These are phyloP conservation scores for Erebia ligea DNA, from an alignment of 2,888 invertebrate genomes.

Conservation along the genomic window DNA sequence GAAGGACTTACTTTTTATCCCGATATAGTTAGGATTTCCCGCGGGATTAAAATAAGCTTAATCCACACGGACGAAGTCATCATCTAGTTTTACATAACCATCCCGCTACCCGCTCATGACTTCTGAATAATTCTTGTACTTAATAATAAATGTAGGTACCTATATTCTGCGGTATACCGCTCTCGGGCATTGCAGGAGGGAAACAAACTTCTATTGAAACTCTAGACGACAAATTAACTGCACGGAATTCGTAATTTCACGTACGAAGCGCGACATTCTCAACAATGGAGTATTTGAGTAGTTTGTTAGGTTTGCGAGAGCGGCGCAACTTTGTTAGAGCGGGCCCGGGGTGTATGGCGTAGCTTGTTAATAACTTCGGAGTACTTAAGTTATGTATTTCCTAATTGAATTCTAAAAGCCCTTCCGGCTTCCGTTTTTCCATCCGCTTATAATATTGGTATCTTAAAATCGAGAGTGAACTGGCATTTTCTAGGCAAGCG, in stretches of 20 bases:
- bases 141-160: too few species aligned
- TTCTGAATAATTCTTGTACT: too few species aligned
- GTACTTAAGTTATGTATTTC: conserved; percentile 2
- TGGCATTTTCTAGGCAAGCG: too few species aligned
- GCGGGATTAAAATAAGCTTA: too few species aligned
- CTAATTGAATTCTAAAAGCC: neutral
- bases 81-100: too few species aligned
- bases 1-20: too few species aligned
- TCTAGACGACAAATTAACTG: conserved; percentile 40
- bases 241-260: conserved; percentile 36
- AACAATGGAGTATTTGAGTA: conserved; percentile 30
- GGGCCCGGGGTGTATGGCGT: neutral
- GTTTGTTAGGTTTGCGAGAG: conserved; percentile 23
- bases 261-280: conserved; percentile 28
- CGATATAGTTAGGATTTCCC: too few species aligned
- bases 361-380: conserved; percentile 16
- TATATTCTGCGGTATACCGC: neutral
- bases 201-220: conserved; percentile 33
- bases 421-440: neutral
- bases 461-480: too few species aligned
- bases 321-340: conserved; percentile 19
- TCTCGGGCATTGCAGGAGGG: conserved; percentile 15
- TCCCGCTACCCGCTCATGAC: too few species aligned
- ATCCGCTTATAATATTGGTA: too few species aligned
- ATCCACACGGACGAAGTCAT: too few species aligned